Evolutionary conservation across 2,888 invertebrate genomes (phyloP).

Genomic region (Pherbina coryleti): DNA sequence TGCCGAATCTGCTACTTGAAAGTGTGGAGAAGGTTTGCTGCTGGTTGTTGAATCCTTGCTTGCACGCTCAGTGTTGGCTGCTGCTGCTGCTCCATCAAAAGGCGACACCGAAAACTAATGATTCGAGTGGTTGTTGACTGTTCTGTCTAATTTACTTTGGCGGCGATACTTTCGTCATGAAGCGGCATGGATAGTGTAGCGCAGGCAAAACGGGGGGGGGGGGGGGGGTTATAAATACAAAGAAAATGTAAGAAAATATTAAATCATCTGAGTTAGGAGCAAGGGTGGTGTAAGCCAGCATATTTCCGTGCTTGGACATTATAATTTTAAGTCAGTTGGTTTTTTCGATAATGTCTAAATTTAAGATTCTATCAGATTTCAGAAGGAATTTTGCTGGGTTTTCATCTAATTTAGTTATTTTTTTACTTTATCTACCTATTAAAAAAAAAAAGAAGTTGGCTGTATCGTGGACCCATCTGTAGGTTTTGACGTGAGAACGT

Average conservation of each 20-base stretch:
- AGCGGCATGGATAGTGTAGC: neutral
- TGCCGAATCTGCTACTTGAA: conserved; percentile 41
- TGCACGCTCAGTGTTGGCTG: conserved; percentile 11
- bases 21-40: neutral
- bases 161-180: conserved; percentile 21
- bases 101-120: conserved; percentile 47
- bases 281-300: neutral
- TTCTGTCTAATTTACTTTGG: conserved; percentile 49
- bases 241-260: conserved; percentile 28
- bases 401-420: too few relatives aligned
- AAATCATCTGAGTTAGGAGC: neutral
- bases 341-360: too few relatives aligned
- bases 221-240: neutral
- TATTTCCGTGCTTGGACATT: too few relatives aligned
- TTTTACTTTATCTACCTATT: too few relatives aligned
- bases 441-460: too few relatives aligned
- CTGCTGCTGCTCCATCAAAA: conserved; percentile 10
- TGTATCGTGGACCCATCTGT: too few relatives aligned
- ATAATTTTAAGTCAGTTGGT: too few relatives aligned
- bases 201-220: neutral
- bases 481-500: too few relatives aligned
- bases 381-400: too few relatives aligned
- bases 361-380: too few relatives aligned
- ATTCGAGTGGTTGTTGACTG: conserved; percentile 48
- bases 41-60: conserved; percentile 13